Conservation (phyloP, 2,888 invertebrate genomes). For the Alviniconcha strummeri region DNA sequence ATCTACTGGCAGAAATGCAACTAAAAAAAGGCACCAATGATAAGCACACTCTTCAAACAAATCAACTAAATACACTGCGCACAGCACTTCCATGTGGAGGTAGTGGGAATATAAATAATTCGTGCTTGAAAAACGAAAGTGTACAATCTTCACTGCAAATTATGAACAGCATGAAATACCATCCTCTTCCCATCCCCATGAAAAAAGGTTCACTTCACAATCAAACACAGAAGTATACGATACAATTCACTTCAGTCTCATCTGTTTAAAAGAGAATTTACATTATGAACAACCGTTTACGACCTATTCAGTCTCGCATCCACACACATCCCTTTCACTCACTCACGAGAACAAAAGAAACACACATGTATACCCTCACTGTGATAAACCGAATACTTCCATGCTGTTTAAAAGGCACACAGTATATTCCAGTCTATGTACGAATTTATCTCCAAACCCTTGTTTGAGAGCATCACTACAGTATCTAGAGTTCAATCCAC, state of each 20-base stretch:
- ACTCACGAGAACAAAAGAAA: not conserved
- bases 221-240: not conserved
- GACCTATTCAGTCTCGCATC: not conserved
- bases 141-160: too few species aligned
- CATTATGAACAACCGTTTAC: not conserved
- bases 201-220: not conserved
- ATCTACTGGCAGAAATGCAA: too few species aligned
- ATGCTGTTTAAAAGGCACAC: conserved; percentile 28
- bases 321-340: not conserved
- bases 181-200: too few species aligned
- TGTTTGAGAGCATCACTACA: not conserved
- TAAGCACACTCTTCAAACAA: too few species aligned
- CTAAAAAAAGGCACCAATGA: too few species aligned
- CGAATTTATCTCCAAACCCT: not conserved
- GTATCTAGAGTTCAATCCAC: conserved; percentile 14
- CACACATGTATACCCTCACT: not conserved
- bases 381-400: conserved; percentile 19
- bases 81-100: too few species aligned
- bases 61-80: too few species aligned
- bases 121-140: too few species aligned
- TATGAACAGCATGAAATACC: too few species aligned
- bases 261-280: not conserved
- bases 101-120: too few species aligned
- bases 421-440: conserved; percentile 18
- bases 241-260: not conserved